Evolutionary conservation across 1,140 invertebrate genomes (phyloP), one percentile per base, ranked within the genome.

Genomic region (Pseudomyrmex pallidus): DNA sequence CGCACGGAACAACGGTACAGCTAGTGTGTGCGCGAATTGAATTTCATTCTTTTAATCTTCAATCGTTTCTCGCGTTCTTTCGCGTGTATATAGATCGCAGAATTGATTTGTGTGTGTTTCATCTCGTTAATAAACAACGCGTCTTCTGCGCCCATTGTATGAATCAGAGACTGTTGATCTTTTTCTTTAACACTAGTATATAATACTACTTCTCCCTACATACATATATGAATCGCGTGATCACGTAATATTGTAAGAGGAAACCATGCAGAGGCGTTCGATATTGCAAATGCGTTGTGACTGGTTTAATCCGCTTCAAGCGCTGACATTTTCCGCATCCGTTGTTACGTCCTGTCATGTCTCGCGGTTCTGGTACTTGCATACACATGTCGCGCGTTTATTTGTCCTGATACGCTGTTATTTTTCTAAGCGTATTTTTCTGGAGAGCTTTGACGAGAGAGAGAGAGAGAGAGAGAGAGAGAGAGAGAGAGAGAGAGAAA

Each of bases 1-100:
- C 20, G 25, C 52, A 54, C 56, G 17, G 64, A 68, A 78, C 74
- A 78, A 77, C 44, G 22, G 35, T 35, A 35, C 61, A 35, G 12
- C 61, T 35, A 35, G 35, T 35, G 35, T 35, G n/a, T 77, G 64
- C 74, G 74, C 64, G 59, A 78, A 78, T 70, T 70, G 76, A 78
- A 78, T 78, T 59, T 70, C 44, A 56, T 78, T 70, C 54, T 70
- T 13, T 20, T 44, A 46, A 48, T 70, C 76, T 70, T 57, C 15
- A 25, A 48, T 48, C 76, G 17, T 48, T 57, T 80, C 54, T 25
- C 64, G 13, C 48, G 4, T 12, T 46, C 35, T 48, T 54, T 57
- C 46, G 46, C 35, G 35, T 35, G 20, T 35, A 22, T 15, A 59
- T 35, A 46, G 12, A 20, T 61, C 25, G n/a, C n/a, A 7, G 20